Evolutionary conservation across 1,140 invertebrate species (phyloP), one percentile per base, ranked within the genome.

Genomic region (Achatina immaculata): DNA sequence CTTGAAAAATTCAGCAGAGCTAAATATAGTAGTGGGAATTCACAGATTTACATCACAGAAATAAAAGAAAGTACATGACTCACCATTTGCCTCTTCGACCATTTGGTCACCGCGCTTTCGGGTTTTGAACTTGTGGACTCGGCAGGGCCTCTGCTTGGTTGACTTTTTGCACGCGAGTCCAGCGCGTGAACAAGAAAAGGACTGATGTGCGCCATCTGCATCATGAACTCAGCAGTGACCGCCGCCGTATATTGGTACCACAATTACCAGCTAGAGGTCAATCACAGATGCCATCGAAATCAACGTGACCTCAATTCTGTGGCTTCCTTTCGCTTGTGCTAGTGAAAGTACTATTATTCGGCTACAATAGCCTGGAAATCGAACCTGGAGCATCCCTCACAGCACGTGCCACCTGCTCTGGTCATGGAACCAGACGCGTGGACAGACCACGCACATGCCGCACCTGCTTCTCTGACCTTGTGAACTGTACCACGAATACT

Each of bases 401-500:
- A 34, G 58, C 58, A 62, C 58, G 58, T 28, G 58, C 58, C 58
- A 62, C 58, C 58, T 62, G 58, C 28, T 28, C 58, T 62, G 58
- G 58, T 62, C 58, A 62, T 24, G 58, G 58, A 34, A 31, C 4
- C 58, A 19, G 58, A 62, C 58, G 31, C n/a, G 31, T 4, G 58
- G 28, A 62, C 58, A 31, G 58, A 62, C 48, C 16, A 9, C 7
- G 28, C 58, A 28, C 58, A 34, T 62, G 58, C 24, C 58, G n/a
- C 58, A 62, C 58, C 58, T 62, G 58, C 58, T 62, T 9, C 16
- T n/a, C n/a, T n/a, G n/a, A n/a, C n/a, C n/a, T n/a, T n/a, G n/a
- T n/a, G n/a, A n/a, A n/a, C n/a, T n/a, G n/a, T n/a, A n/a, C n/a
- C n/a, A n/a, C n/a, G n/a, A n/a, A n/a, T n/a, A n/a, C n/a, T n/a